Conservation (phyloP, 1,140 invertebrate genomes). For the Steinernema khuongi region DNA sequence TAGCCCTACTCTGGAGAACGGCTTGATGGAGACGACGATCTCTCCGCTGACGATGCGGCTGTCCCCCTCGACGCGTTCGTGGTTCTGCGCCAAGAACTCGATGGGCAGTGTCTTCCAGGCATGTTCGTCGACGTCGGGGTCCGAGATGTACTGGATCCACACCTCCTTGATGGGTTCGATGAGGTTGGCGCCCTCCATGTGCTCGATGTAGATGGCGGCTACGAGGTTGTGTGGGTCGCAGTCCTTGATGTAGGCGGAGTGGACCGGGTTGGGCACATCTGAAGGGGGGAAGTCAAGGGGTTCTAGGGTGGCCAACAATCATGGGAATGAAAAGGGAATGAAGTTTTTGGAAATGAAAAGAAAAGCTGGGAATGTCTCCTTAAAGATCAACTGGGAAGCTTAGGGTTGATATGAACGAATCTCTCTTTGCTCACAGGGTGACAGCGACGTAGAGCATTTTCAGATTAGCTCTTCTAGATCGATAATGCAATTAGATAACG, state of each 20-base stretch:
- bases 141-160: constrained; percentile 55
- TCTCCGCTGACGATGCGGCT: constrained; percentile 38
- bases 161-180: constrained; percentile 54
- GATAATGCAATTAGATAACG: too few relatives aligned
- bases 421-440: too few relatives aligned
- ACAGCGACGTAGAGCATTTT: too few relatives aligned
- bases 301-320: constrained; percentile 6
- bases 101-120: constrained; percentile 52
- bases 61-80: constrained; percentile 43
- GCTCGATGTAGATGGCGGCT: constrained; percentile 75
- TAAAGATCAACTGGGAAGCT: too few relatives aligned
- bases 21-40: constrained; percentile 47
- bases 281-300: constrained; percentile 31
- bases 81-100: constrained; percentile 45
- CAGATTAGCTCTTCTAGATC: too few relatives aligned
- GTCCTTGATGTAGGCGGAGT: constrained; percentile 64
- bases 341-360: too few relatives aligned
- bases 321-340: constrained; percentile 11
- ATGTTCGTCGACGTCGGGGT: constrained; percentile 47
- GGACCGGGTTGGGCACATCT: constrained; percentile 85
- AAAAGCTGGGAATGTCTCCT: too few relatives aligned
- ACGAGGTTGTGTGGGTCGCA: constrained; percentile 67
- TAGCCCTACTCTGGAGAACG: constrained; percentile 52
- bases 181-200: constrained; percentile 76
- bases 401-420: too few relatives aligned